Evolutionary conservation across 2,888 invertebrate genomes (phyloP).

Genomic region (Erebia epiphron): DNA sequence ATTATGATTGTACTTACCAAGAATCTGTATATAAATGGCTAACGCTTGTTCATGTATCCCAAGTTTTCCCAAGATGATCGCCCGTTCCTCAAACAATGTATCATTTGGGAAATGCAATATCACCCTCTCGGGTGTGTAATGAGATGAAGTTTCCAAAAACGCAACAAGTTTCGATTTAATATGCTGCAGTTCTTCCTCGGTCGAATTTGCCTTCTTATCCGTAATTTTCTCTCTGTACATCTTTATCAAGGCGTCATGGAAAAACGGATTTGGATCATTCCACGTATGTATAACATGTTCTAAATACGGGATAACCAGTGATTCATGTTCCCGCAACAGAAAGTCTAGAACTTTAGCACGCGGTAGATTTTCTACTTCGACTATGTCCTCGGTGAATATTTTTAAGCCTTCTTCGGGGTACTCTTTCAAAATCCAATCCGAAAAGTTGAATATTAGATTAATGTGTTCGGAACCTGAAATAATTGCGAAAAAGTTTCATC

Average conservation of each 20-base stretch:
- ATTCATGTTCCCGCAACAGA: conserved; percentile 90
- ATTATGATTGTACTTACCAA: conserved; percentile 73
- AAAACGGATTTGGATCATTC: conserved; percentile 91
- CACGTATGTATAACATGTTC: conserved; percentile 96
- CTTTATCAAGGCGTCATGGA: conserved; percentile 95
- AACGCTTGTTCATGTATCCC: conserved; percentile 96
- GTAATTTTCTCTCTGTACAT: conserved; percentile 92
- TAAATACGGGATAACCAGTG: conserved; percentile 94
- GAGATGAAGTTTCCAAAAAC: conserved; percentile 90
- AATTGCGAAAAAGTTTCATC: too few relatives aligned
- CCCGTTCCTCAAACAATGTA: conserved; percentile 94
- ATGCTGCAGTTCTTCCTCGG: conserved; percentile 66
- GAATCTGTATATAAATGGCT: conserved; percentile 94
- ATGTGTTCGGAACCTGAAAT: conserved; percentile 87
- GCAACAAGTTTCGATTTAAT: conserved; percentile 85
- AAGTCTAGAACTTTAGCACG: conserved; percentile 94
- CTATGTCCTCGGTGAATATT: conserved; percentile 93
- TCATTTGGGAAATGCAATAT: conserved; percentile 93
- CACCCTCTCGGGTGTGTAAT: conserved; percentile 94
- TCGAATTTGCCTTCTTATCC: conserved; percentile 60
- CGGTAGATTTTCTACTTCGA: conserved; percentile 95
- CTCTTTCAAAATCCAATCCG: conserved; percentile 94
- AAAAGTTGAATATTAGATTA: conserved; percentile 95
- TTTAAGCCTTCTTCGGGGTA: conserved; percentile 95
- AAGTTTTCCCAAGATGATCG: conserved; percentile 95